Evolutionary conservation across 1,140 invertebrate species (phyloP).

Genomic region (Carcinoscorpius rotundicauda): DNA sequence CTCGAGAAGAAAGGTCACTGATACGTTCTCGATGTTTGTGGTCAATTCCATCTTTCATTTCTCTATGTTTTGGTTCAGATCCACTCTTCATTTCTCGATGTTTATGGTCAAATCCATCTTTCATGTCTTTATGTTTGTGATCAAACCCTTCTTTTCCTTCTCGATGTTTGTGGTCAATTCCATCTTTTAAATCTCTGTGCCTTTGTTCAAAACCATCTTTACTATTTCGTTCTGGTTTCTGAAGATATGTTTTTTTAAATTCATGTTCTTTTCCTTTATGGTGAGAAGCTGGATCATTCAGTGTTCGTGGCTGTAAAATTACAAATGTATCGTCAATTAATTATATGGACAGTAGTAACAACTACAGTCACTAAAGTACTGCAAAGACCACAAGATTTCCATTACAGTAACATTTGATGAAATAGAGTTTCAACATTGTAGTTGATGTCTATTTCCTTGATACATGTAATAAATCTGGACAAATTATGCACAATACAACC

Average conservation of each 20-base stretch:
- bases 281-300: background rate
- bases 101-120: background rate
- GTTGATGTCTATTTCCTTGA: too few relatives aligned
- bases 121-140: constrained; percentile 10
- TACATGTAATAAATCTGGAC: too few relatives aligned
- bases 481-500: too few relatives aligned
- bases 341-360: too few relatives aligned
- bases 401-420: too few relatives aligned
- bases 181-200: constrained; percentile 2
- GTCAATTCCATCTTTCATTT: background rate
- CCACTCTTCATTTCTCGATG: too few relatives aligned
- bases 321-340: too few relatives aligned
- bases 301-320: background rate
- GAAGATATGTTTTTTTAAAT: constrained; percentile 10
- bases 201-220: background rate
- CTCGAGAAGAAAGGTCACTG: background rate
- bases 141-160: constrained; percentile 9
- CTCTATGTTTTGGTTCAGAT: too few relatives aligned
- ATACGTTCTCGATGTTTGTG: background rate
- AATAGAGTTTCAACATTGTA: too few relatives aligned
- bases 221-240: constrained; percentile 6
- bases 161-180: constrained; percentile 13
- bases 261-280: background rate
- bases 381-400: too few relatives aligned
- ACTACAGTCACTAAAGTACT: too few relatives aligned